These are phyloP conservation scores for Chrysina gloriosa DNA, from an alignment of 2,888 invertebrate genomes.

Conservation along the genomic window DNA sequence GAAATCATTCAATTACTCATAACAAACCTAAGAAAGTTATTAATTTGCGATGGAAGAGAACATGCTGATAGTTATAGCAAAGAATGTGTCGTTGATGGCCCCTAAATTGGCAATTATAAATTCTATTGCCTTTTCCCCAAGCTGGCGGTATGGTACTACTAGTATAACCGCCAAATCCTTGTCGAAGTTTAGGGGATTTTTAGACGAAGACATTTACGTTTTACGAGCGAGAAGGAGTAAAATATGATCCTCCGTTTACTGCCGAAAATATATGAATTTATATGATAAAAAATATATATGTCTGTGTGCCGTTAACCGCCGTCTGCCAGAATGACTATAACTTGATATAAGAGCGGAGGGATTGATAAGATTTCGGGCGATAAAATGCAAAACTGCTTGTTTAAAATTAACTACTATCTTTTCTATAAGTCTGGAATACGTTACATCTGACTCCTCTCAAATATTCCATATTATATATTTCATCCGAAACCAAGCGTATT, in stretches of 20 bases:
- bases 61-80: background rate
- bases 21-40: background rate
- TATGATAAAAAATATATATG: slow-evolving; percentile 32
- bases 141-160: slow-evolving; percentile 8
- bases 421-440: background rate
- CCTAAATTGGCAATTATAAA: slow-evolving; percentile 18
- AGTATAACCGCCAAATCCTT: slow-evolving; percentile 24
- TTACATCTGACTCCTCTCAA: background rate
- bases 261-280: slow-evolving; percentile 35
- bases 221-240: slow-evolving; percentile 31
- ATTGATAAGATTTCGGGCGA: slow-evolving; percentile 2
- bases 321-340: slow-evolving; percentile 23
- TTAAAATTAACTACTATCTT: background rate
- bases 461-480: background rate
- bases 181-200: slow-evolving; percentile 23
- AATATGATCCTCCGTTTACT: slow-evolving; percentile 34
- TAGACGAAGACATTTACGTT: slow-evolving; percentile 35
- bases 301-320: slow-evolving; percentile 25
- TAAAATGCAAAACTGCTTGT: slow-evolving; percentile 23
- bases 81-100: background rate
- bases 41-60: background rate
- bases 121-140: background rate
- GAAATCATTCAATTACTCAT: no score
- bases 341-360: slow-evolving; percentile 19
- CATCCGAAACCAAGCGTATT: no score